Conservation (phyloP, 2,797 vertebrate genomes). For the Linurgus olivaceus region DNA sequence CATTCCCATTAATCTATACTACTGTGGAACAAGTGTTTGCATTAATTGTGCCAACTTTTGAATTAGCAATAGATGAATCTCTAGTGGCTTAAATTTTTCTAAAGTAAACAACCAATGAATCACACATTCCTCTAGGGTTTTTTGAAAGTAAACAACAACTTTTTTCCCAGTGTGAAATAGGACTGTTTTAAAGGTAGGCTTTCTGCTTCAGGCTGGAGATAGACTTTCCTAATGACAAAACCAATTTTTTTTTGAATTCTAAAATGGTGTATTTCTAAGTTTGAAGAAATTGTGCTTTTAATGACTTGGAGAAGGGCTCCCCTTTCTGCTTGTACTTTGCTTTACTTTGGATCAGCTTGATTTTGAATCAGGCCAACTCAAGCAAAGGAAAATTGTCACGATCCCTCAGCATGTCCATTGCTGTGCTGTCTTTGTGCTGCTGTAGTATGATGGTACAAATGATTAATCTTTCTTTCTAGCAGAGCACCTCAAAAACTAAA, state of each 20-base stretch:
- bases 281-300: not conserved
- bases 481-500: not conserved
- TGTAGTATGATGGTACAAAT: not conserved
- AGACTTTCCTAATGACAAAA: not conserved
- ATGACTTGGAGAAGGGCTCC: not conserved
- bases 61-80: slow-evolving; percentile 36
- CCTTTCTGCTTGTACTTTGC: not conserved
- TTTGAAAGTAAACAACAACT: not conserved
- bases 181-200: not conserved
- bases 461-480: not conserved
- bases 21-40: slow-evolving; percentile 14
- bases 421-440: not conserved
- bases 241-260: not conserved
- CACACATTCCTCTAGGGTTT: slow-evolving; percentile 12
- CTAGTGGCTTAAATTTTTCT: not conserved
- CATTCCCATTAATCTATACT: not conserved
- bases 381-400: not conserved
- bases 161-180: not conserved
- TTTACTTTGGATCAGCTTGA: not conserved
- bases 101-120: slow-evolving; percentile 50
- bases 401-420: not conserved
- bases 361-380: not conserved
- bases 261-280: not conserved
- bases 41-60: slow-evolving; percentile 40
- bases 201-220: not conserved